These are phyloP conservation scores for Rhipidura dahli DNA, from an alignment of 2,113 vertebrate genomes.

Conservation along the genomic window DNA sequence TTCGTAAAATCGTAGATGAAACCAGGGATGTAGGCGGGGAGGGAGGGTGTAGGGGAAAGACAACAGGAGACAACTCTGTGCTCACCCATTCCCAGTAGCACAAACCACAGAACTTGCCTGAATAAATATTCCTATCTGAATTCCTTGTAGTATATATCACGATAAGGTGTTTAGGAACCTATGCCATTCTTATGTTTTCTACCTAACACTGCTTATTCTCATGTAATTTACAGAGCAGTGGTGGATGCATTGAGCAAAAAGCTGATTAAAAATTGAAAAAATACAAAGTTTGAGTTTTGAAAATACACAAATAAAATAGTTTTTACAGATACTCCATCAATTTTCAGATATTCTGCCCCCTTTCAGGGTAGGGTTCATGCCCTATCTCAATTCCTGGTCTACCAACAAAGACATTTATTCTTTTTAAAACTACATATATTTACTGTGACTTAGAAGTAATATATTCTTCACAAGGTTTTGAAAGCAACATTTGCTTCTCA, in stretches of 20 bases:
- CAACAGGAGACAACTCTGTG: not conserved
- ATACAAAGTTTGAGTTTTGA: not conserved
- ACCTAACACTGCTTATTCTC: not conserved
- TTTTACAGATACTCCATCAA: not conserved
- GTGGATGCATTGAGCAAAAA: not conserved
- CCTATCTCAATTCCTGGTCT: not conserved
- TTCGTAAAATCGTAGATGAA: not conserved
- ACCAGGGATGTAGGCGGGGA: accelerated
- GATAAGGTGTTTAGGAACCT: not conserved
- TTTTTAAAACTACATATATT: slow-evolving; percentile 23
- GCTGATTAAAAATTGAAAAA: not conserved
- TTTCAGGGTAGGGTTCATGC: not conserved
- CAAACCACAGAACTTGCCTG: not conserved
- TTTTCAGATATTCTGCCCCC: not conserved
- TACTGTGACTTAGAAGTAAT: slow-evolving; percentile 36
- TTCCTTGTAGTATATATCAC: not conserved
- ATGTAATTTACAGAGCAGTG: not conserved
- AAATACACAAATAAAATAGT: not conserved
- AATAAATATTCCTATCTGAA: not conserved
- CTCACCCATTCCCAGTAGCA: not conserved
- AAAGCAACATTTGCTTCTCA: slow-evolving; percentile 72
- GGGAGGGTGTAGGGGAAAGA: not conserved
- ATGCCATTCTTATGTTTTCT: not conserved
- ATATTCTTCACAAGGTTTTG: slow-evolving; percentile 47
- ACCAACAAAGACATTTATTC: not conserved